phyloP scores from a whole-genome alignment of 2,888 invertebrate species.

The Melanostoma scalare region DNA sequence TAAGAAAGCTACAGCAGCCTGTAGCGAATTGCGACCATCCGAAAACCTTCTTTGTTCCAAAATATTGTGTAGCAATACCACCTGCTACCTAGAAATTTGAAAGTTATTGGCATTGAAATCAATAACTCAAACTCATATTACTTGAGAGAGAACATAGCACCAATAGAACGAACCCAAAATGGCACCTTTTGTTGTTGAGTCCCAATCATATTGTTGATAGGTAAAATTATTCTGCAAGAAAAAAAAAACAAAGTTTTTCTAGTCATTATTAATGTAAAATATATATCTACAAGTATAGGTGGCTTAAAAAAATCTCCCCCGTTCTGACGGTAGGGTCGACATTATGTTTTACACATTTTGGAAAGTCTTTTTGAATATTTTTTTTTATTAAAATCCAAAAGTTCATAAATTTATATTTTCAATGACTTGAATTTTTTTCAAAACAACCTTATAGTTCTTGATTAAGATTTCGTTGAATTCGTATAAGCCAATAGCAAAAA shows the following conservation, averaged over 20 bases:
- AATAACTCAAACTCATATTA: slow-evolving; percentile 61
- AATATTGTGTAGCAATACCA: slow-evolving; percentile 87
- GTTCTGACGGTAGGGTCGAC: too few species aligned
- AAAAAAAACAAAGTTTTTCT: background rate
- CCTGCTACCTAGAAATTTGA: slow-evolving; percentile 83
- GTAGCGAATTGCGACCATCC: slow-evolving; percentile 87
- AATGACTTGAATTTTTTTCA: too few species aligned
- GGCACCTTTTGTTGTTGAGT: slow-evolving; percentile 85
- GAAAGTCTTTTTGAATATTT: too few species aligned
- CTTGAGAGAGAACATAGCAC: slow-evolving; percentile 88
- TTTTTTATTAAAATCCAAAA: too few species aligned
- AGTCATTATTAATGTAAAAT: background rate
- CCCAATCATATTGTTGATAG: slow-evolving; percentile 84
- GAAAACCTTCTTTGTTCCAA: slow-evolving; percentile 88
- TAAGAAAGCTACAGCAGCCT: slow-evolving; percentile 86
- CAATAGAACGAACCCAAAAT: slow-evolving; percentile 88
- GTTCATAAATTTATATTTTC: too few species aligned
- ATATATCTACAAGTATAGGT: too few species aligned
- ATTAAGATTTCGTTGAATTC: too few species aligned
- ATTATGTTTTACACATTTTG: too few species aligned
- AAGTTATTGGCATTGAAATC: background rate
- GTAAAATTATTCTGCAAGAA: slow-evolving; percentile 26
- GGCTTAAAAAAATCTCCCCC: too few species aligned
- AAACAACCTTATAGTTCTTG: too few species aligned
- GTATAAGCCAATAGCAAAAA: too few species aligned